Evolutionary conservation across 2,888 invertebrate species (phyloP).

Genomic region (Isotomurus palustris): DNA sequence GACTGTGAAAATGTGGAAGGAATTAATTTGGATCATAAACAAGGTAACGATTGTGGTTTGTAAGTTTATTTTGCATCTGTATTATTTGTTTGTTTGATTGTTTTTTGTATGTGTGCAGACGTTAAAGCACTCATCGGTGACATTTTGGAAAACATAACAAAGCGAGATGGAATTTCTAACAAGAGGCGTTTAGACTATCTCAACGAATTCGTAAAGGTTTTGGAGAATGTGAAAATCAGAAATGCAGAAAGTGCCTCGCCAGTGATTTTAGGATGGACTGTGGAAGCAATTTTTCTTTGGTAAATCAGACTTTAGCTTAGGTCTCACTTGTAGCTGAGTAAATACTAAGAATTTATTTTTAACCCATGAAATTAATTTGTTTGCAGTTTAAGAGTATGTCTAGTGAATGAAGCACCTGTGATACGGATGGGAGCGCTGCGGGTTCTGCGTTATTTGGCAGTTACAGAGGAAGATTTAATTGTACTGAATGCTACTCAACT

Average conservation of each 20-base stretch:
- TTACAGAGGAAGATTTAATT: slow-evolving; percentile 70
- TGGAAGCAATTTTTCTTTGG: slow-evolving; percentile 79
- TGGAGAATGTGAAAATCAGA: slow-evolving; percentile 47
- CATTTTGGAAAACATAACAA: slow-evolving; percentile 60
- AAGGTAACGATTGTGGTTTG: slow-evolving; percentile 15
- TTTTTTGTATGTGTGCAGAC: slow-evolving; percentile 51
- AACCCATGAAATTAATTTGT: slow-evolving; percentile 16
- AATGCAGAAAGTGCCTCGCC: slow-evolving; percentile 6
- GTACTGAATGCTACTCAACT: slow-evolving; percentile 74
- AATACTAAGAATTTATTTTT: neutral
- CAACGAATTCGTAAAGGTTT: slow-evolving; percentile 79
- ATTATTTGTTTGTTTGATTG: slow-evolving; percentile 33
- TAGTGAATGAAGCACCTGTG: slow-evolving; percentile 81
- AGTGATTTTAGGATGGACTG: slow-evolving; percentile 51
- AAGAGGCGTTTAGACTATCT: slow-evolving; percentile 77
- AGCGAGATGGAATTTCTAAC: slow-evolving; percentile 64
- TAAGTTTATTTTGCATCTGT: slow-evolving; percentile 10
- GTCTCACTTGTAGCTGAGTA: neutral
- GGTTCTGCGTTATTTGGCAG: slow-evolving; percentile 77
- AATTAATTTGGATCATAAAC: slow-evolving; percentile 33
- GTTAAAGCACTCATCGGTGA: slow-evolving; percentile 57
- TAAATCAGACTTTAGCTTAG: slow-evolving; percentile 51
- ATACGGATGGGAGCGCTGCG: slow-evolving; percentile 84
- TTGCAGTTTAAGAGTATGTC: slow-evolving; percentile 74
- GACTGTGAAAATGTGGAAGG: slow-evolving; percentile 29